Conservation (phyloP, 2,888 invertebrate species). For the Silvanus unidentatus region DNA sequence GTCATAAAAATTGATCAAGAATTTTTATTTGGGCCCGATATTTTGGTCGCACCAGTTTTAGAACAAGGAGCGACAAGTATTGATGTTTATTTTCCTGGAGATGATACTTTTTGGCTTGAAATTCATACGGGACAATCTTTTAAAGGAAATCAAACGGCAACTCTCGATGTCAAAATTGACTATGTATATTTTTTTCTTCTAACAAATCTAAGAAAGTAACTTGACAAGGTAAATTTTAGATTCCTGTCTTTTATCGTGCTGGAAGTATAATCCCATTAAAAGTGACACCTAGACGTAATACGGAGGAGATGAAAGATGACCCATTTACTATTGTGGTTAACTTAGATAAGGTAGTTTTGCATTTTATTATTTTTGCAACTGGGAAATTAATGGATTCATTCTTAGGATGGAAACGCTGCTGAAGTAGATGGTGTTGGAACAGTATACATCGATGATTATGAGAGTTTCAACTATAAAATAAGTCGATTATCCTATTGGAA, state of each 20-base stretch:
- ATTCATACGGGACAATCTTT: constrained; percentile 15
- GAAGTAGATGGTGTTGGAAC: too few species aligned
- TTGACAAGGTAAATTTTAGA: constrained; percentile 25
- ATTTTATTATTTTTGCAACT: background rate
- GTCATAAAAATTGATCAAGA: constrained; percentile 76
- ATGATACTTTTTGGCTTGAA: constrained; percentile 67
- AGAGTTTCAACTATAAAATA: constrained; percentile 52
- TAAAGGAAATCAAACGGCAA: too few species aligned
- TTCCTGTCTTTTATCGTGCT: constrained; percentile 33
- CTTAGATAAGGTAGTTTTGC: constrained; percentile 21
- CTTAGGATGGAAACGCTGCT: constrained; percentile 45
- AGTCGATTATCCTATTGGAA: constrained; percentile 15
- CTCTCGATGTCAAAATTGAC: too few species aligned
- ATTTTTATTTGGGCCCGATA: constrained; percentile 65
- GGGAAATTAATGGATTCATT: background rate
- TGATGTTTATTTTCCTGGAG: constrained; percentile 79
- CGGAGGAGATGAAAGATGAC: constrained; percentile 28
- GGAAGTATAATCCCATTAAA: constrained; percentile 32
- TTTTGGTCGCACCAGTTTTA: constrained; percentile 80
- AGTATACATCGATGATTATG: constrained; percentile 85
- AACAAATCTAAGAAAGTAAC: too few species aligned
- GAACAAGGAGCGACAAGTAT: constrained; percentile 53
- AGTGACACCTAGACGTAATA: constrained; percentile 21
- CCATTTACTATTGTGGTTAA: constrained; percentile 27
- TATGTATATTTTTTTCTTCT: too few species aligned